Conservation (phyloP, 2,888 invertebrate species). For the Drosophila nigricruria region DNA sequence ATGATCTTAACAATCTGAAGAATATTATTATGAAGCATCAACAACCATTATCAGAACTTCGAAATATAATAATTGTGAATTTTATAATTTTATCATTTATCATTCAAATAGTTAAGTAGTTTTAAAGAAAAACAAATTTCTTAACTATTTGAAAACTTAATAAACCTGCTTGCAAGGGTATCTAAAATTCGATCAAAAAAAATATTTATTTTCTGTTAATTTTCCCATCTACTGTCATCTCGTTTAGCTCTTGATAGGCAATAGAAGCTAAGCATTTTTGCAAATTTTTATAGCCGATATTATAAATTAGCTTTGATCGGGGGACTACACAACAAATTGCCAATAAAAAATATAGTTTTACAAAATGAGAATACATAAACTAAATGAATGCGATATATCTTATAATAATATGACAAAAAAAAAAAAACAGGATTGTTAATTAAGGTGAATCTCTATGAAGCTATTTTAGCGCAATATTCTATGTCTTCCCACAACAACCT, state of each 20-base stretch:
- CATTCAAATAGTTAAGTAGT: too few species aligned
- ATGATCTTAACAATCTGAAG: too few species aligned
- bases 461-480: background rate
- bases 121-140: too few species aligned
- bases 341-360: slow-evolving; percentile 2
- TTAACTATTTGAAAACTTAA: too few species aligned
- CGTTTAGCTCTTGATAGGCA: background rate
- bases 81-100: too few species aligned
- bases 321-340: slow-evolving; percentile 3
- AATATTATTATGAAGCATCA: too few species aligned
- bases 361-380: background rate
- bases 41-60: too few species aligned
- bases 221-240: slow-evolving; percentile 33
- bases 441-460: background rate
- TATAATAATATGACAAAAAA: background rate
- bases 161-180: background rate
- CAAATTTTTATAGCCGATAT: background rate
- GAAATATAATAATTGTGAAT: too few species aligned
- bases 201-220: background rate
- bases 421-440: background rate
- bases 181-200: background rate
- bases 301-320: background rate
- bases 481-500: background rate
- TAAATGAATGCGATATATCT: background rate
- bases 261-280: slow-evolving; percentile 5